Conservation (phyloP, 2,888 invertebrate genomes). For the Parapristionchus giblindavisi region DNA sequence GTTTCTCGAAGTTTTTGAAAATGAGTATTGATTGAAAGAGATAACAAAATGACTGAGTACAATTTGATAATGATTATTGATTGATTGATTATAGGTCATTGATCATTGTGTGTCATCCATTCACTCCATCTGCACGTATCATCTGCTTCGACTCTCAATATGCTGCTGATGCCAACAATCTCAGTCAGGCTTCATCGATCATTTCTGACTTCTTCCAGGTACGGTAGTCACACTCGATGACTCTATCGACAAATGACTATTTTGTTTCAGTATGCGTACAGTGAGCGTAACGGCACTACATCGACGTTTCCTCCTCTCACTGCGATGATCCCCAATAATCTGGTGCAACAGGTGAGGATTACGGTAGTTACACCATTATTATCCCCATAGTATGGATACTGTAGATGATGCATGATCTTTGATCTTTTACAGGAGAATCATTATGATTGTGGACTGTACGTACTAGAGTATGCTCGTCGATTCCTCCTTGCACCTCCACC, state of each 20-base stretch:
- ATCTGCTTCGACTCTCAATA: conserved; percentile 61
- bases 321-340: conserved; percentile 41
- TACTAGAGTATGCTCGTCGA: conserved; percentile 59
- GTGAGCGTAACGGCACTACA: neutral
- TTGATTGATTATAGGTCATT: conserved; percentile 44
- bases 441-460: conserved; percentile 62
- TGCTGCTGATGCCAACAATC: conserved; percentile 51
- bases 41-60: no score
- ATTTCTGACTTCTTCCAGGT: conserved; percentile 57
- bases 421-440: conserved; percentile 49
- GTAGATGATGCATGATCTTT: neutral
- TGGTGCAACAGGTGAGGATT: conserved; percentile 48
- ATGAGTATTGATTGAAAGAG: no score
- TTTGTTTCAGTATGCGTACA: conserved; percentile 47
- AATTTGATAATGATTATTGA: conserved; percentile 3
- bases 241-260: no score
- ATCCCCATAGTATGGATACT: neutral
- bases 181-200: conserved; percentile 50
- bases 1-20: no score
- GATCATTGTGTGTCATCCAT: conserved; percentile 57
- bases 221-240: neutral
- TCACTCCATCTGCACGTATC: conserved; percentile 48
- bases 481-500: conserved; percentile 61
- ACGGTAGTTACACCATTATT: no score
- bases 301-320: neutral